Base-by-base conservation (phyloP, 2,888 invertebrate species). In the Epistrophella euchroma region DNA sequence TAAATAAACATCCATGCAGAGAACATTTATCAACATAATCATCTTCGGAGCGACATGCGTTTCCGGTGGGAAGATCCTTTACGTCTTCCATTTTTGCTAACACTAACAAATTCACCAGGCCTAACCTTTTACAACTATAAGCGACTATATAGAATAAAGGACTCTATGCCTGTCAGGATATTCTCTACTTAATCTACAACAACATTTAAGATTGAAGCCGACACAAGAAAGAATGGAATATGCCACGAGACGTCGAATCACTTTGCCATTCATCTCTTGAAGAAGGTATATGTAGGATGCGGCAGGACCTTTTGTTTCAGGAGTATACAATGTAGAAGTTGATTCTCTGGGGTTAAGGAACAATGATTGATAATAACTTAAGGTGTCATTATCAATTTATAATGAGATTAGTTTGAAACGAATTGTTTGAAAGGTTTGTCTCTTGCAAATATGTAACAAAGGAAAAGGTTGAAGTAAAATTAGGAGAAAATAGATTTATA, bases 11-110 rank as follows among this genome's bases (percentile, higher is more conserved):
- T 81, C 81, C 72, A 81, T 68, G 76, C 64, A 76, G 55, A 73
- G 72, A 76, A 81, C 81, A 81, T 85, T 85, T 68, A 85, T 81
- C 81, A 80, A 80, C 76, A 77, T 81, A 85, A 81, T 85, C 81
- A 77, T 85, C 81, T 85, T 80, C n/a, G 68, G 32, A 76, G 72
- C 45, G 72, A 81, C 81, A 77, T 73, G 72, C 80, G 85, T 73
- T 81, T 81, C 72, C 81, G 76, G 73, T 76, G 76, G 73, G 43
- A 73, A 50, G 76, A 40, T 70, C 55, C 17, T 45, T 28, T 43
- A 17, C 17, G 15, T 37, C 32, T 28, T 47, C 11, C 37, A 1
- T 35, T 15, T 52, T 35, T 15, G 22, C 17, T 7, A 35, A 32
- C 47, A 66, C 19, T 32, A 66, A 22, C 32, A 66, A 66, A 32